Base-by-base conservation (phyloP, 2,888 invertebrate species). In the Caenorhabditis sinica region DNA sequence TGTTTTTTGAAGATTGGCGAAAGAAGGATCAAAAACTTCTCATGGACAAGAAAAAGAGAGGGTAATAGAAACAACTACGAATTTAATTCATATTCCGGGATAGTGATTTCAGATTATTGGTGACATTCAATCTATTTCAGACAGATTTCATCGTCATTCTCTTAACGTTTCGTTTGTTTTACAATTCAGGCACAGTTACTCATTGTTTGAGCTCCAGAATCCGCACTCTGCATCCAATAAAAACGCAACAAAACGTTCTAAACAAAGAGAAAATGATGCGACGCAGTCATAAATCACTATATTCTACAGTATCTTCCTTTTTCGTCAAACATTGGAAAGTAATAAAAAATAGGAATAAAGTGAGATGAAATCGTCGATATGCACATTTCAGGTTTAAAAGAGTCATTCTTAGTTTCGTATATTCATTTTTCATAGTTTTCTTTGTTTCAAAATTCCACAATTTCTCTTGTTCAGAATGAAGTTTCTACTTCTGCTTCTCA, bases 181-280 rank as follows among this genome's bases (percentile, higher is more conserved):
- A 56, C 28, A 23, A 60, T 28, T 45, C 40, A 49, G 63, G 51
- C 25, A 40, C 11, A 28, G 6, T 73, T 73, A 74, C 20, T 76
- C 76, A 76, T 76, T 58, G 76, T 68, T 76, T 76, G 56, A 76
- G 40, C 23, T 49, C 45, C n/a, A 53, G 30, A n/a, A 28, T 43
- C 63, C 23, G 40, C 40, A 23, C 28, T 33, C 45, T 30, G 11
- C 17, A 45, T n/a, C 8, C 17, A 43, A 73, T 73, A 74, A 76
- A 76, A 58, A 45, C 23, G 76, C 43, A 76, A 76, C 76, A 76
- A 66, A 66, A 66, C 45, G 30, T 20, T 56, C 25, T 40, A 66
- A 68, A 76, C 40, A 58, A 58, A 56, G 53, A 66, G 11, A 60
- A 13, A 51, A 40, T 25, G 17, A 65, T 63, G 49, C 17, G 20